Conservation (phyloP, 2,888 invertebrate species). For the Ceriagrion tenellum region DNA sequence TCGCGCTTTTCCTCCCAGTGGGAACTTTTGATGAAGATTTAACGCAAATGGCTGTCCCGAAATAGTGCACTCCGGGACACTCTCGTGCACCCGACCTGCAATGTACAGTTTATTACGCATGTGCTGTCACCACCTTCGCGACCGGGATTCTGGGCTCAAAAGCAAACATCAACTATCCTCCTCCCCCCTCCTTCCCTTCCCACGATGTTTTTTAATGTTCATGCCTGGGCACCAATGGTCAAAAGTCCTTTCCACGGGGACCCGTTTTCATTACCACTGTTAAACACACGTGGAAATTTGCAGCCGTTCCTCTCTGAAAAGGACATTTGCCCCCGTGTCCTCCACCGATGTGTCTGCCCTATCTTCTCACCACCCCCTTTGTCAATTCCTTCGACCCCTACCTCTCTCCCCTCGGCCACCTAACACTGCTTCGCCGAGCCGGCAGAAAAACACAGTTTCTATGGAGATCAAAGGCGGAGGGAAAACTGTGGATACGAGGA, state of each 20-base stretch:
- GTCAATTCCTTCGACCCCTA: not conserved
- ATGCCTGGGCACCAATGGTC: conserved; percentile 29
- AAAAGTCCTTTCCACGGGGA: not conserved
- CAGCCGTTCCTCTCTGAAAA: not conserved
- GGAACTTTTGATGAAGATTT: not conserved
- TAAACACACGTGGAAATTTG: conserved; percentile 13
- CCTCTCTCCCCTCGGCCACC: too few relatives aligned
- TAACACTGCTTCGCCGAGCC: not conserved
- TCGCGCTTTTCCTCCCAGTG: not conserved
- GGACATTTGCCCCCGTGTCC: not conserved
- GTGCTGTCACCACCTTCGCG: not conserved
- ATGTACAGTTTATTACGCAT: not conserved
- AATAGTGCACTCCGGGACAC: not conserved
- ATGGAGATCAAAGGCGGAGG: conserved; percentile 40
- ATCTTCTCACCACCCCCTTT: not conserved
- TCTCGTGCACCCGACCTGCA: not conserved
- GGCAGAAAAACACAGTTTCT: conserved; percentile 22
- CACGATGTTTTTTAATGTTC: not conserved
- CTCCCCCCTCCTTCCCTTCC: not conserved
- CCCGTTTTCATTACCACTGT: not conserved
- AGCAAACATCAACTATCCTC: not conserved
- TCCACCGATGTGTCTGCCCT: not conserved
- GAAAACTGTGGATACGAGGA: not conserved
- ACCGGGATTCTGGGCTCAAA: too few relatives aligned
- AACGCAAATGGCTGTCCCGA: not conserved